These are phyloP conservation scores for Pteruthius melanotis DNA, from an alignment of 2,113 vertebrate species.

Conservation along the genomic window DNA sequence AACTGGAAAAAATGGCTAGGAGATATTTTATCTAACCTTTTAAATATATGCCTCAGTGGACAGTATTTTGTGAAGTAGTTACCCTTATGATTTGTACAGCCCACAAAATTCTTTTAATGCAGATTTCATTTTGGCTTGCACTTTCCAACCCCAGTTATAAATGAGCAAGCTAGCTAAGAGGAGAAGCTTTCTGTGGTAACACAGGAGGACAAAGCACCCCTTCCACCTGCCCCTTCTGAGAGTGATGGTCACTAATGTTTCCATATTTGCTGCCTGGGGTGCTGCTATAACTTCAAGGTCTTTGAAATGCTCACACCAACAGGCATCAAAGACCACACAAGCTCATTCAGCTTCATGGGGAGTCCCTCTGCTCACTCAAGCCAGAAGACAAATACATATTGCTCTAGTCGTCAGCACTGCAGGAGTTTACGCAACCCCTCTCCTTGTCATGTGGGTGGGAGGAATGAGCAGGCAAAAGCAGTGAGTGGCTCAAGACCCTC, in stretches of 20 bases:
- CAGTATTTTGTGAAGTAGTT: constrained; percentile 47
- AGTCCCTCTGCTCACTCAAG: neutral
- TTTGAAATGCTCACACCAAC: neutral
- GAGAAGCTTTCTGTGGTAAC: neutral
- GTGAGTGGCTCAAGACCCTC: neutral
- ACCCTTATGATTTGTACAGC: constrained; percentile 47
- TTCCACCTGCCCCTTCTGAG: neutral
- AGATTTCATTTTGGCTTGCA: neutral
- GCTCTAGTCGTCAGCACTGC: neutral
- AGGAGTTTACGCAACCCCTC: neutral
- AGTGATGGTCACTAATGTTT: neutral
- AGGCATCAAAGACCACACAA: neutral
- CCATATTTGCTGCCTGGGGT: neutral
- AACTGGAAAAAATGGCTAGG: constrained; percentile 32
- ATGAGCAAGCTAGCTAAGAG: constrained; percentile 9
- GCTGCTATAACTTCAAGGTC: neutral
- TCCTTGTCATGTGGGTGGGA: rapidly evolving
- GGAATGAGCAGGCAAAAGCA: neutral
- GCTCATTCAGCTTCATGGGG: rapidly evolving
- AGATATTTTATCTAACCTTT: constrained; percentile 70
- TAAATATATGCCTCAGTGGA: constrained; percentile 53
- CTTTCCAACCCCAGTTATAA: constrained; percentile 13
- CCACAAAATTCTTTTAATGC: constrained; percentile 47
- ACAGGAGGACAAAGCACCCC: neutral
- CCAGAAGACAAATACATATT: rapidly evolving